These are phyloP conservation scores for Dasysyrphus tricinctus DNA, from an alignment of 2,888 invertebrate species.

Conservation along the genomic window DNA sequence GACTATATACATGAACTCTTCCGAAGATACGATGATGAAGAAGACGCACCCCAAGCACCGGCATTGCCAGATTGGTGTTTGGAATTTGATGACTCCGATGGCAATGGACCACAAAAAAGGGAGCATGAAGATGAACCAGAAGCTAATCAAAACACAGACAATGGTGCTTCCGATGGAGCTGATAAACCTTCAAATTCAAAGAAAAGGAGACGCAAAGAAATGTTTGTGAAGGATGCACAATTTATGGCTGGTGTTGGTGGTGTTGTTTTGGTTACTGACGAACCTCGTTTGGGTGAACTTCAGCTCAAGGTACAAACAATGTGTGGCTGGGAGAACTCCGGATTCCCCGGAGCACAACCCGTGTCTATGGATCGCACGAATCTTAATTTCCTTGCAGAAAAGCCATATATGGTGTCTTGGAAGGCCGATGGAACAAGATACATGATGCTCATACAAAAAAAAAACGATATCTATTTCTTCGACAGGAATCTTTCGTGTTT, in stretches of 20 bases:
- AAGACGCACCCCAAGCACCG: conserved; percentile 89
- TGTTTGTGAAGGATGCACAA: conserved; percentile 86
- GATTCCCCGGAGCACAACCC: conserved; percentile 98
- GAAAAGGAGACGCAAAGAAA: conserved; percentile 85
- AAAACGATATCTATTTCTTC: conserved; percentile 94
- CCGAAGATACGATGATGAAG: conserved; percentile 90
- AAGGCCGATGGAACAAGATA: conserved; percentile 99
- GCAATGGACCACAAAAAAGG: conserved; percentile 79
- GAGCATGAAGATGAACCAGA: conserved; percentile 76
- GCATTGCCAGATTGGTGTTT: conserved; percentile 94
- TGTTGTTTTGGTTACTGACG: conserved; percentile 88
- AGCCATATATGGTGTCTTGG: conserved; percentile 98
- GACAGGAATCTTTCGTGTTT: conserved; percentile 98
- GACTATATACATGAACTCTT: conserved; percentile 96
- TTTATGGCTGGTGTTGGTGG: conserved; percentile 96
- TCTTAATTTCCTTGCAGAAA: conserved; percentile 88
- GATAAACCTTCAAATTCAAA: conserved; percentile 76
- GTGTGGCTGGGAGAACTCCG: conserved; percentile 91
- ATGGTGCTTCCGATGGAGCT: conserved; percentile 62
- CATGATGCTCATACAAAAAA: conserved; percentile 97
- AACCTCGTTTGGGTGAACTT: conserved; percentile 86
- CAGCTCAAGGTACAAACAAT: conserved; percentile 90
- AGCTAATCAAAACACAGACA: not conserved
- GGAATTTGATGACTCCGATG: conserved; percentile 85
- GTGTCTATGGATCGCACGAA: conserved; percentile 97